Percentiles rank a stretch among this genome's conserved stretches.
Conservation (phyloP, 2,113 vertebrate species). For the Triplophysa tibetana region DNA sequence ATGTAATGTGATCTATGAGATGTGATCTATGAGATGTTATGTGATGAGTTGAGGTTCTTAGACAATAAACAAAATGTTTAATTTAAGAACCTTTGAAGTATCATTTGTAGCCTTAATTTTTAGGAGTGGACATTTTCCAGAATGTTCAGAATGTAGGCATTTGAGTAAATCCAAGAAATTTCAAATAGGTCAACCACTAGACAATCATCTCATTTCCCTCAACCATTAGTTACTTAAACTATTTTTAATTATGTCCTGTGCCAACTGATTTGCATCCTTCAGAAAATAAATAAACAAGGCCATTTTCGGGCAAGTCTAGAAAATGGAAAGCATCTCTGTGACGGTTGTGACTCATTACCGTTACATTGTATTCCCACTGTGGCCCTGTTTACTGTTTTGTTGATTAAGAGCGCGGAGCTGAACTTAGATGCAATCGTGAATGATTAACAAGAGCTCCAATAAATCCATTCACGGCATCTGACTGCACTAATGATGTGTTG, state of each 20-base stretch:
- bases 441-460: constrained; percentile 33
- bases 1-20: no score
- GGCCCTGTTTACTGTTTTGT: constrained; percentile 25
- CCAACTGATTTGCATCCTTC: constrained; percentile 36
- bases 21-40: no score
- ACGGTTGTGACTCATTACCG: constrained; percentile 46
- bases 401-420: constrained; percentile 34
- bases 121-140: no score
- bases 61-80: no score
- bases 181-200: constrained; percentile 41
- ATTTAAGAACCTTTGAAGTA: no score
- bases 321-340: background rate
- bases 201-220: constrained; percentile 27
- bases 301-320: constrained; percentile 55
- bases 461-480: constrained; percentile 36
- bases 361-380: constrained; percentile 21
- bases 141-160: background rate
- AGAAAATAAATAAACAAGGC: constrained; percentile 47
- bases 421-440: constrained; percentile 24
- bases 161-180: constrained; percentile 8
- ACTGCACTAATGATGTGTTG: constrained; percentile 1
- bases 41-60: no score
- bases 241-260: constrained; percentile 30
- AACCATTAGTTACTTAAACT: constrained; percentile 16
- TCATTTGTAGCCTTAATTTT: no score